Base-by-base conservation (phyloP, 2,888 invertebrate genomes). In the Himalopsyche kuldschensis region DNA sequence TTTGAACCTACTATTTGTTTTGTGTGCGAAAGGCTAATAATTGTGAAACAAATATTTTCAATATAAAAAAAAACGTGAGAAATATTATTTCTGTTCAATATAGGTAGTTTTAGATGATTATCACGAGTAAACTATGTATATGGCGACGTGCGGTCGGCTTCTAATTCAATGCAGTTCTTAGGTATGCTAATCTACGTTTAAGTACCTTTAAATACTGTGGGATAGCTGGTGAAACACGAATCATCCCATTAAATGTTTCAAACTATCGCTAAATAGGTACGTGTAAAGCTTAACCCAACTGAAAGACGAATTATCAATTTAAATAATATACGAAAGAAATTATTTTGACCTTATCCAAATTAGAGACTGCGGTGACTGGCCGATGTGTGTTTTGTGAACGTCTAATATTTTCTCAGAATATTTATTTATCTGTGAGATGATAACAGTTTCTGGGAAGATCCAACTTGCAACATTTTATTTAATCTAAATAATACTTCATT, bases 141-240 rank as follows among this genome's bases (percentile, higher is more conserved):
- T 55, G 55, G 55, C 41, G 77, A 75, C 75, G 31, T 75, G 31
- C 15, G 4, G 41, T 41, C 77, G 77, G 32, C 77, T 3, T 32
- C 24, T 17, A 20, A 41, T 35, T 41, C 6, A 11, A 31, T 24
- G 77, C 78, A 27, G 27, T 27, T 78, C 46, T n/a, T 31, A 35
- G 24, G 41, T 78, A 78, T 78, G 78, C 78, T 78, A 78, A 78
- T 78, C 27, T 78, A 20, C 24, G 47, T 48, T 78, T 78, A 78
- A 78, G 47, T 78, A 47, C 31, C 47, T 27, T 27, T 78, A 78
- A 78, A 78, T 35, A 48, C 47, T 10, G 48, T 78, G 78, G 78
- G 78, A 47, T 24, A 41, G 77, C 35, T 24, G 77, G 41, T 20
- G 77, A 77, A 32, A 20, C 24, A 32, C 35, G 24, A 78, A 46